Evolutionary conservation across 2,113 vertebrate genomes (phyloP), one percentile per base, ranked within the genome.

Genomic region (Struthidea cinerea): DNA sequence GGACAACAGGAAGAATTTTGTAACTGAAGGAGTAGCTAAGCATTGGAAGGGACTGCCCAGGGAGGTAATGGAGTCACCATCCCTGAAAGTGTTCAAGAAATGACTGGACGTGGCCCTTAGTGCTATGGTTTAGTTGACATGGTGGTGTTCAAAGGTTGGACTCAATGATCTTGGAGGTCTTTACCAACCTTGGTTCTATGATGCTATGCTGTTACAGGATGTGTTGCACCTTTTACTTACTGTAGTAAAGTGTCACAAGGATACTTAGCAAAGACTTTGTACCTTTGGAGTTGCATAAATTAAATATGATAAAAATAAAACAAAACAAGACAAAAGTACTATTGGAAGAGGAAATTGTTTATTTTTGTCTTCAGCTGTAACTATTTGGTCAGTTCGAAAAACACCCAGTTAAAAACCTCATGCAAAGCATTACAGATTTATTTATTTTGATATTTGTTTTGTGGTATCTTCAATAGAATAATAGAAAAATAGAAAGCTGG

Each of bases 71-170:
- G 23, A 71, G 20, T 71, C 35, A 32, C 11, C 13, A 35, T 35
- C 41, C 30, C 9, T 56, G 67, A 42, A 56, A 71, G 30, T 41
- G 21, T 41, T 64, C 20, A 56, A 8, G 35, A 56, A 56, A 64
- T 5, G 2, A 16, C 37, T 50, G 37, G 27, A 32, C 0, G 0
- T 33, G 8, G 27, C 19, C 20, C 44, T 59, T 24, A 52, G 13
- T 33, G 23, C 10, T 16, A 7, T 17, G 9, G 22, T 52, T 74
- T 37, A n/a, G 13, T 52, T 81, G 19, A 8, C 15, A 17, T 67
- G 52, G 32, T 33, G 27, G 3, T 52, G 16, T 28, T 57, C 27
- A 81, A 52, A 74, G 27, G 52, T 5, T 28, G 19, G n/a, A 59
- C 18, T 37, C 0, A 0, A 11, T 37, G 21, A 65, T 24, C 12